These are phyloP conservation scores for Urocyon cinereoargenteus DNA, from an alignment of 2,797 vertebrate species.

Conservation along the genomic window DNA sequence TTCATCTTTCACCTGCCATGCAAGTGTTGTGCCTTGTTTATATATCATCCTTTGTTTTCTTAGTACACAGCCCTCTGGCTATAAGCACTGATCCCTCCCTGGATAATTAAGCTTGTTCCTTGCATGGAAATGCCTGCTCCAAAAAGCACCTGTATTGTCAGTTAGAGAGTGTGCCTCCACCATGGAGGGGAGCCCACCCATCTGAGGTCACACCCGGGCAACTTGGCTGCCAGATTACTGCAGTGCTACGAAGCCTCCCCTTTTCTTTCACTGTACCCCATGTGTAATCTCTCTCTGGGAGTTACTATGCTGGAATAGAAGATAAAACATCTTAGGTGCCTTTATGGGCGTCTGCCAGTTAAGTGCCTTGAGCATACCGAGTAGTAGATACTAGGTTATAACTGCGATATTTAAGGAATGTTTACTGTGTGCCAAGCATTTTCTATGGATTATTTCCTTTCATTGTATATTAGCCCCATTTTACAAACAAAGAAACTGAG, in stretches of 20 bases:
- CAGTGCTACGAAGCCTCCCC: background rate
- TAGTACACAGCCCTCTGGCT: conserved; percentile 60
- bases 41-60: conserved; percentile 58
- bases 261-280: background rate
- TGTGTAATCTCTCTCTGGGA: background rate
- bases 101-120: conserved; percentile 18
- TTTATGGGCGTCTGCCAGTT: background rate
- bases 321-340: background rate
- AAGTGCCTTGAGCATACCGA: background rate
- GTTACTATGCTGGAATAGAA: background rate
- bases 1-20: conserved; percentile 77
- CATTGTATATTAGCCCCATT: background rate
- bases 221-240: background rate
- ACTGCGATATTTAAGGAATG: background rate
- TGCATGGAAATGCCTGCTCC: conserved; percentile 61
- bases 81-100: conserved; percentile 18
- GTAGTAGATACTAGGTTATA: background rate
- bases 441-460: background rate
- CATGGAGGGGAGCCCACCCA: background rate
- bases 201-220: background rate
- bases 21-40: conserved; percentile 68
- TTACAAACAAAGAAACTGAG: background rate
- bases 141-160: conserved; percentile 27
- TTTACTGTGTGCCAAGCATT: background rate
- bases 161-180: background rate